These are phyloP conservation scores for Dipodomys spectabilis DNA, from an alignment of 2,113 vertebrate genomes.

Conservation along the genomic window DNA sequence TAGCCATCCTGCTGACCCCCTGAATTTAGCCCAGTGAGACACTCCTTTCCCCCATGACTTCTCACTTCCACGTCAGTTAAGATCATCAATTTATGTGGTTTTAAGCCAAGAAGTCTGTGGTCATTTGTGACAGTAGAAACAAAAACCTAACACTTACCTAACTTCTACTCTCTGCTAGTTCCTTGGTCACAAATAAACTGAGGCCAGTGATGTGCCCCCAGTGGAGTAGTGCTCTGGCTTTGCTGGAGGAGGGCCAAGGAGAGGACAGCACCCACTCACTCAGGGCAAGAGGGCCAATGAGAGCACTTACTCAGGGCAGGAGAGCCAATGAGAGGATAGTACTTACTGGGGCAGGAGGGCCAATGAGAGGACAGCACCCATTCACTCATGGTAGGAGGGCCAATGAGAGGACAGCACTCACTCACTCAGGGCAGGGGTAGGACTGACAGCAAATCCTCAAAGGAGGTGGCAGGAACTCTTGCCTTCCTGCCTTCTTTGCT, in stretches of 20 bases:
- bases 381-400: accelerated
- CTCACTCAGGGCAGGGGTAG: too few species aligned
- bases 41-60: neutral
- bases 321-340: too few species aligned
- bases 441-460: neutral
- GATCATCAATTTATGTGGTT: neutral
- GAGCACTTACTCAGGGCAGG: too few species aligned
- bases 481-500: neutral
- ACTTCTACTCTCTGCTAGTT: neutral
- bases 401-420: too few species aligned
- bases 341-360: neutral
- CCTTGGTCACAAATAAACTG: neutral
- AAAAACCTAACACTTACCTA: neutral
- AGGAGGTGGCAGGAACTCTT: too few species aligned
- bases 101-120: neutral
- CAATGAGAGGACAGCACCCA: neutral
- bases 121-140: neutral
- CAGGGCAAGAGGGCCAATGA: too few species aligned
- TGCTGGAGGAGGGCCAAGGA: neutral
- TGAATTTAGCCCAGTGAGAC: neutral
- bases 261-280: too few species aligned
- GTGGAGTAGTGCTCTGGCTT: accelerated
- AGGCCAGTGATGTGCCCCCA: neutral
- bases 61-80: neutral
- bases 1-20: neutral